Percentiles rank a stretch among this genome's conserved stretches.
phyloP scores from a whole-genome alignment of 1,140 invertebrate species.

The Wiebesia pumilae region DNA sequence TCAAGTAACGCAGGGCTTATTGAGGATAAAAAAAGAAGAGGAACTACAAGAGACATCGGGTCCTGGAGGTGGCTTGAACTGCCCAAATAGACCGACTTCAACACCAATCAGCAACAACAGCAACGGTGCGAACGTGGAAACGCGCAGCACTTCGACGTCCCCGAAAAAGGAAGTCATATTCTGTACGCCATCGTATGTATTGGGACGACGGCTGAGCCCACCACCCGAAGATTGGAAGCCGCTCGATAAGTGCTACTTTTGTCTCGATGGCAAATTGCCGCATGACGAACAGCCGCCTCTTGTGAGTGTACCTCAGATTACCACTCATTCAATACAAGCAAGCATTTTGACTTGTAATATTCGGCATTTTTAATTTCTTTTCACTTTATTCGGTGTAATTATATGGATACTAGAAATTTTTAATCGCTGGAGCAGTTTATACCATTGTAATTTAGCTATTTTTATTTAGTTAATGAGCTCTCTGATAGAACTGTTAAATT shows the following conservation, averaged over 20 bases:
- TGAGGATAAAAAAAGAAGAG: constrained; percentile 73
- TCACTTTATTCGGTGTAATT: too few relatives aligned
- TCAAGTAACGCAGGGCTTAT: constrained; percentile 69
- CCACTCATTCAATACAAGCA: neutral
- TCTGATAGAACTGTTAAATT: too few relatives aligned
- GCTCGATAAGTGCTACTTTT: constrained; percentile 90
- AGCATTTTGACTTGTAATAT: neutral
- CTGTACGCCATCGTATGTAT: constrained; percentile 57
- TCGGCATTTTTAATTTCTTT: too few relatives aligned
- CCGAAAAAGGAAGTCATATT: constrained; percentile 59
- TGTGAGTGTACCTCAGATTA: constrained; percentile 69
- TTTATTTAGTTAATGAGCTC: too few relatives aligned
- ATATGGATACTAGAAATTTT: too few relatives aligned
- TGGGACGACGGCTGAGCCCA: constrained; percentile 71
- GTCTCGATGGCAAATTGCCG: constrained; percentile 85
- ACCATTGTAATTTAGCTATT: too few relatives aligned
- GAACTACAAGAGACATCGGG: constrained; percentile 69
- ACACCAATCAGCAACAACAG: constrained; percentile 55
- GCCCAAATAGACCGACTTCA: constrained; percentile 57
- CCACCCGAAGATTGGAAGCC: constrained; percentile 87
- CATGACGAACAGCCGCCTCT: constrained; percentile 77
- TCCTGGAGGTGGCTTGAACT: constrained; percentile 53
- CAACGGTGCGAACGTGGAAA: constrained; percentile 58
- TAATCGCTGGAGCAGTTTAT: too few relatives aligned
- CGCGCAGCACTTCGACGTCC: constrained; percentile 53